Base-by-base conservation (phyloP, 2,888 invertebrate species). In the Synanthedon andrenaeformis region DNA sequence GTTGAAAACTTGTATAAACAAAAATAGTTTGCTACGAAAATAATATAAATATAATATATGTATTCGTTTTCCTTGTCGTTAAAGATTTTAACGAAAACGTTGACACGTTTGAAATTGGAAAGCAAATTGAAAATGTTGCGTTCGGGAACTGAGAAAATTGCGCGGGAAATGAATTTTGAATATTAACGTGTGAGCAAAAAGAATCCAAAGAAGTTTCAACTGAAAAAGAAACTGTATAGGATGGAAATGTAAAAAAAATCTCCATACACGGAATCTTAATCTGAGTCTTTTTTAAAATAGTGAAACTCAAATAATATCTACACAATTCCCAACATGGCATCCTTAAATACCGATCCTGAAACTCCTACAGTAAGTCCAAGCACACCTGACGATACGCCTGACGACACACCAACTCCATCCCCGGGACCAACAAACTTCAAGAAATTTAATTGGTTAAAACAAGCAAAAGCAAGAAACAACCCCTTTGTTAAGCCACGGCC, bases 391-490 rank as follows among this genome's bases (percentile, higher is more conserved):
- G 70, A 63, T 0, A 70, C 74, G 0, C 65, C 76, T 0, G 79
- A 79, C 6, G 73, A 75, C 1, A 73, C 80, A 0, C 77, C 82
- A 0, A 59, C 76, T 0, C 71, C 80, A 0, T 76, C 80, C 1
- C 77, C 76, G 11, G 76, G 64, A 0, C 70, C 74, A 0, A 73
- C 74, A 57, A 57, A 59, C 2, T 55, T 72, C 0, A 79, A 67
- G 42, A 86, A 86, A 57, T 87, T 87, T 57, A 82, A 82, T 59
- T 87, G 77, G 73, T 51, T 86, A 4, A 82, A 78, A 55, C 72
- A 76, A 52, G 74, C 78, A 0, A 74, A 76, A 19, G 69, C 72
- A 3, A 70, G 83, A n/a, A 78, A 68, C 13, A 84, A 82, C 52
- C 84, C 84, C 0, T 87, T 87, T 41, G 82, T 84, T 0, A 83